Percentiles rank a stretch among this genome's conserved stretches.
Conservation (phyloP, 2,113 vertebrate species). For the Morone saxatilis region DNA sequence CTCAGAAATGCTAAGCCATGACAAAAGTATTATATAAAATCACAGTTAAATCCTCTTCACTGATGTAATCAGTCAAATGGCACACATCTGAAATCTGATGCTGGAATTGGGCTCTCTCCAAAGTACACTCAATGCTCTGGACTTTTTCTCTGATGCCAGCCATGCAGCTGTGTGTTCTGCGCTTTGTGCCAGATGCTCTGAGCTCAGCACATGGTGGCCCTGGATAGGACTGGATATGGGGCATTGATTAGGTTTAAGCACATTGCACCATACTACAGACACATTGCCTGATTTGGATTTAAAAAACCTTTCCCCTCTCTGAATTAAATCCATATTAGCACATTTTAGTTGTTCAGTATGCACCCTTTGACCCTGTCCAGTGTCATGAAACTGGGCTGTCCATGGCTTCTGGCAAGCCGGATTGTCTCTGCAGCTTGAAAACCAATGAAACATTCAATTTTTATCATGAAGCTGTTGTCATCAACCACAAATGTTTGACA, state of each 20-base stretch:
- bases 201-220: slow-evolving; percentile 55
- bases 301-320: neutral
- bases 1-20: slow-evolving; percentile 68
- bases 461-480: neutral
- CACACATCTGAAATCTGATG: slow-evolving; percentile 67
- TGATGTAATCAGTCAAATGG: slow-evolving; percentile 72
- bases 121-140: slow-evolving; percentile 59
- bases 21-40: slow-evolving; percentile 66
- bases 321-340: slow-evolving; percentile 16
- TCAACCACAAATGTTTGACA: neutral
- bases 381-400: neutral
- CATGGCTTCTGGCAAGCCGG: neutral
- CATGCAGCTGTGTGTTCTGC: slow-evolving; percentile 65
- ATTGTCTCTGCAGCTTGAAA: neutral
- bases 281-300: slow-evolving; percentile 12
- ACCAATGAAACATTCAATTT: neutral
- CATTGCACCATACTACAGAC: slow-evolving; percentile 4
- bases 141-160: slow-evolving; percentile 61
- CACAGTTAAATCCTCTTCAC: slow-evolving; percentile 67
- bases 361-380: slow-evolving; percentile 1
- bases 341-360: slow-evolving; percentile 9
- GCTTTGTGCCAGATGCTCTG: slow-evolving; percentile 62
- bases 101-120: slow-evolving; percentile 66
- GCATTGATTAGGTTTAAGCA: slow-evolving; percentile 55
- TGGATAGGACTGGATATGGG: slow-evolving; percentile 36